Evolutionary conservation across 2,113 vertebrate species (phyloP), one percentile per base, ranked within the genome.

Genomic region (Indicator indicator): DNA sequence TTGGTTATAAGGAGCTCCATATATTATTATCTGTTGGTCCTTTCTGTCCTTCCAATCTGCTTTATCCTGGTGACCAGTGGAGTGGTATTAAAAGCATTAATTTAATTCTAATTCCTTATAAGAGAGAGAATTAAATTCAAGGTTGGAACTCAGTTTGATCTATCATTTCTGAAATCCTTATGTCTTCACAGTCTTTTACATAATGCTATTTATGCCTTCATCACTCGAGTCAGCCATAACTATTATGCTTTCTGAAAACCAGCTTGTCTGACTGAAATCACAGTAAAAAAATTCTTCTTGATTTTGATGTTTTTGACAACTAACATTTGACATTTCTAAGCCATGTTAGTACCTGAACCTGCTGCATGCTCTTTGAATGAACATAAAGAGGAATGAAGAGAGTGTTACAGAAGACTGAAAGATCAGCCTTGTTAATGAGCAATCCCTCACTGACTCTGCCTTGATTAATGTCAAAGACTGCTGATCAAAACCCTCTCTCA

Each of bases 381-480:
- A 55, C 11, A 28, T 28, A 59, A 81, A 72, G n/a, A 54, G 63
- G 70, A 86, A 84, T 5, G 40, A 3, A 11, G 40, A 38, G 46
- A 56, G 26, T 33, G 16, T 12, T 63, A 42, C 52, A 85, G 68
- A 72, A 89, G 17, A 80, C 28, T 60, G 71, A 54, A 73, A 83
- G 48, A 75, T 75, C 38, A 68, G 32, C 27, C 65, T 67, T 92
- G 27, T 68, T 87, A 92, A 85, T 59, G 56, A 89, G 74, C 2
- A 30, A 44, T 64, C 38, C 56, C 64, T 93, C 82, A 19, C 52
- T 80, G 85, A 77, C 44, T 95, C 86, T 83, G 32, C 14, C 32
- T 63, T 94, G 79, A 91, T 86, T 93, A 80, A 60, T 91, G 79
- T 89, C 76, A 86, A 90, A 93, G 71, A 50, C 20, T 88, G 54